Evolutionary conservation across 2,888 invertebrate species (phyloP), one percentile per base, ranked within the genome.

Genomic region (Entomobrya multifasciata): DNA sequence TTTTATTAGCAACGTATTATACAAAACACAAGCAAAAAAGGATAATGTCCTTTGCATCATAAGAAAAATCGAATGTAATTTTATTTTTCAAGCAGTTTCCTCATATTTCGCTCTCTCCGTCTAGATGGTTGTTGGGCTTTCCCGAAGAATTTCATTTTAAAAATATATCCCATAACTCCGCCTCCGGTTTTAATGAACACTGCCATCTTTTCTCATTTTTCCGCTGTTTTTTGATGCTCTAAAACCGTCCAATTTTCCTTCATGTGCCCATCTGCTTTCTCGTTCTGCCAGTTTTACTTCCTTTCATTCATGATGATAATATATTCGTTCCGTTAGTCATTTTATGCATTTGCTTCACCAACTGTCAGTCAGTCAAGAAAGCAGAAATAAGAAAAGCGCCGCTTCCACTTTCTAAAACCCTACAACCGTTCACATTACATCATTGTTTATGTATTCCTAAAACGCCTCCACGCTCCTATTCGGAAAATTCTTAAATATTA

Each of bases 151-250:
- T n/a, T n/a, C n/a, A n/a, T n/a, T 22, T 44, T 44, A 67, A 67
- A 67, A 65, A n/a, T n/a, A n/a, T 22, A 25, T 67, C 44, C 1
- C 20, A 67, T n/a, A n/a, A 65, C 44, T 44, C 67, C 41, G 44
- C 22, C 27, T 15, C 57, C 8, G 11, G 30, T 86, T 83, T 85
- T 88, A 89, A 90, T 87, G 86, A 89, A 88, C 89, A 88, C 82
- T 86, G 87, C 77, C 87, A 72, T 55, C 30, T 65, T 27, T 30
- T 70, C 78, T 57, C 55, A 36, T 74, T 72, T 70, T 52, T 65
- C 65, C 65, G 65, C 67, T 41, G 44, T 15, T 67, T n/a, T 67
- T 67, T 22, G 65, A 44, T 67, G 44, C 67, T 44, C 22, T 41
- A 44, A 67, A 41, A 67, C 65, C 47, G 25, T 74, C 78, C 79